Base-by-base conservation (phyloP, 1,140 invertebrate species). In the Procambarus clarkii region DNA sequence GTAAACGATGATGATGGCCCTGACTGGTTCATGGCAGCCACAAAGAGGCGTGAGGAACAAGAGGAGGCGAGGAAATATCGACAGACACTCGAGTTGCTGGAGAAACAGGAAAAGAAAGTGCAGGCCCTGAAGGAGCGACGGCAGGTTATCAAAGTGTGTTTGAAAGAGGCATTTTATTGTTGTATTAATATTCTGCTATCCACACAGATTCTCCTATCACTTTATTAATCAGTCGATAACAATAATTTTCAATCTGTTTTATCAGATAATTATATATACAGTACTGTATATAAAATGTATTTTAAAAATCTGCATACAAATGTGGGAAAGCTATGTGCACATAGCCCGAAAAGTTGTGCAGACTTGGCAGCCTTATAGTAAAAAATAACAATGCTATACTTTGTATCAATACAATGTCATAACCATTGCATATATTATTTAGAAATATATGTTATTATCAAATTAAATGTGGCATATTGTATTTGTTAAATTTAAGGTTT, bases 61-160 rank as follows among this genome's bases (percentile, higher is more conserved):
- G 80, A 93, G 46, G 85, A 93, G 93, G 45, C 93, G 2, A 58
- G 81, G 86, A 89, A 92, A 78, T 89, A 93, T 15, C 92, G 92
- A 88, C 54, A 91, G 34, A 91, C 94, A 54, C 76, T 93, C 4
- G 77, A 92, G 44, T 44, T 85, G 44, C 93, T 97, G 44, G 95
- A 96, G 93, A 94, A 95, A 74, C 88, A 94, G 71, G 93, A 94
- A 60, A 92, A 94, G 90, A 93, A 94, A 84, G 93, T 95, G 18
- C 92, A 94, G n/a, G 93, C 93, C 93, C 94, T 94, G 2, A 92
- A 78, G 74, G 54, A 88, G 21, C 69, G 82, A 8, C 46, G 69
- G 76, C 96, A 97, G 94, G 95, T 96, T 89, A 95, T 92, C 58
- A 92, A 92, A 60, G 89, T 91, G 50, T 45, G 87, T 81, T 0